Base-by-base conservation (phyloP, 2,888 invertebrate genomes). In the Globia sparganii region DNA sequence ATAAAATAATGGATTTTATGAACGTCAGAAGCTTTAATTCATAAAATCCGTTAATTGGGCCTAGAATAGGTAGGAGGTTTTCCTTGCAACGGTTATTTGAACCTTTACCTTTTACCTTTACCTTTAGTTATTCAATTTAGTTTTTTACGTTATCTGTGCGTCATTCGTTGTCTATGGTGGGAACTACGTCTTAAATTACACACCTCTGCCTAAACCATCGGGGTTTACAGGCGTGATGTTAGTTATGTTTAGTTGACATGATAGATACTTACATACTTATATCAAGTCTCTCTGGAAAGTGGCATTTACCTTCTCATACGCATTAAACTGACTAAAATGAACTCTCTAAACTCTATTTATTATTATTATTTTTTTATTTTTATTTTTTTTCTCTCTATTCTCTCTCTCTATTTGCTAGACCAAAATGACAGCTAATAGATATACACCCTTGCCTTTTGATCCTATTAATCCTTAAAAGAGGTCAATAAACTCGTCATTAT, bases 151-250 rank as follows among this genome's bases (percentile, higher is more conserved):
- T 59, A 31, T 34, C 18, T 56, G 25, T 31, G 64, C 59, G 56
- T 40, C 65, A 74, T 40, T 61, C 6, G 59, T 15, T 71, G 40
- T 49, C 58, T 70, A 37, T 58, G 65, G 43, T 80, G 53, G 5
- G 21, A 59, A 67, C 43, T 77, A 34, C 31, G 58, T 65, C 43
- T 43, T 43, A 80, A 25, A 58, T 40, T 72, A 73, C 37, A 28
- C 3, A 40, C 21, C 65, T 21, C 40, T 65, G 18, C 18, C 0
- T 18, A 21, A 5, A 18, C 28, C 4, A 9, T 11, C 5, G 6
- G 18, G 5, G n/a, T 1, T 21, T 40, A 3, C 3, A 31, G 18
- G 28, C 72, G 21, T 64, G 37, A 37, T 37, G 2, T 40, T 64
- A 28, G 4, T 18, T 18, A 9, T 28, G 18, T 40, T 18, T 72